These are phyloP conservation scores for Spea hammondii DNA, from an alignment of 2,797 vertebrate genomes.

Conservation along the genomic window DNA sequence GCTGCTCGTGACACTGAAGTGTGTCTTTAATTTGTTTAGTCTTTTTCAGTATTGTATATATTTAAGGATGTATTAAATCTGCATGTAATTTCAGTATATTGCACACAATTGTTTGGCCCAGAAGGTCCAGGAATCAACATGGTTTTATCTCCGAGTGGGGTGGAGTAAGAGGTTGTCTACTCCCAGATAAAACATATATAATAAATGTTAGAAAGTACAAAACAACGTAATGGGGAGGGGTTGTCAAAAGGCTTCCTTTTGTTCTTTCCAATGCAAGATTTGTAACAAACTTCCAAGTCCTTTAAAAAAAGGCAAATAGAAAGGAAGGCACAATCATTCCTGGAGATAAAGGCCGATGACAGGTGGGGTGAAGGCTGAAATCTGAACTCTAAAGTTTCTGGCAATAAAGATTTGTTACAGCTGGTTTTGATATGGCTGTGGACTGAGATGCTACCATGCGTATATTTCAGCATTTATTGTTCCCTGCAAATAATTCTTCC, in stretches of 20 bases:
- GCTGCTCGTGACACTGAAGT: no score
- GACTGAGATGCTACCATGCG: conserved; percentile 52
- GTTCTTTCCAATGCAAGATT: conserved; percentile 49
- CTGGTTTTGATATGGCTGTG: conserved; percentile 65
- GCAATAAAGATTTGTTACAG: conserved; percentile 70
- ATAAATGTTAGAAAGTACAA: no score
- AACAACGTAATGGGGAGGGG: no score
- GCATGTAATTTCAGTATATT: no score
- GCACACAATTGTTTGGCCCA: no score
- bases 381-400: conserved; percentile 65
- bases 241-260: conserved; percentile 5
- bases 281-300: conserved; percentile 33
- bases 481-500: background rate
- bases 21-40: no score
- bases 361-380: conserved; percentile 69
- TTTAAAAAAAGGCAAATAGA: background rate
- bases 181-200: no score
- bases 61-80: no score
- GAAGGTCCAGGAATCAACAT: no score
- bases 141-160: no score
- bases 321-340: conserved; percentile 58
- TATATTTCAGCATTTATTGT: conserved; percentile 4
- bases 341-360: conserved; percentile 66
- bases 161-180: no score
- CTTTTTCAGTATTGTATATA: no score